A percentile compares a stretch with the other conserved stretches of the same genome.
phyloP scores from a whole-genome alignment of 2,797 vertebrate species.

The Notolepis coatsorum region DNA sequence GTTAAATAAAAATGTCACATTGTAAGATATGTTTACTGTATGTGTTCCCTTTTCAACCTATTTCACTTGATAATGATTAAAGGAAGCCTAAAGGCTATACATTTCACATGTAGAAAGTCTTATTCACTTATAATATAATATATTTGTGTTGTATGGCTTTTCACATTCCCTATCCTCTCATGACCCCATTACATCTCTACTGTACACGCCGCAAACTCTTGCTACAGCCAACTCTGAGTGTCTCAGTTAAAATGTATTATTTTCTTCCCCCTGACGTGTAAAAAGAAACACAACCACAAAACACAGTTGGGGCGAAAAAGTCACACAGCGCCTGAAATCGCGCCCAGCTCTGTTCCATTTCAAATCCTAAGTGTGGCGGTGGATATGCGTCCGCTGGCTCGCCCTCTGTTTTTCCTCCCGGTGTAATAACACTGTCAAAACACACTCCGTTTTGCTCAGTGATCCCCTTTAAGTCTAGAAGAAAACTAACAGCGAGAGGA shows the following conservation, averaged over 20 bases:
- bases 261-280: slow-evolving; percentile 25
- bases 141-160: too few relatives aligned
- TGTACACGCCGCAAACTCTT: too few relatives aligned
- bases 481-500: slow-evolving; percentile 30
- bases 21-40: too few relatives aligned
- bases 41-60: too few relatives aligned
- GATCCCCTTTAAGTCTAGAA: slow-evolving; percentile 26
- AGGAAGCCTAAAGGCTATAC: too few relatives aligned
- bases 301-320: slow-evolving; percentile 49
- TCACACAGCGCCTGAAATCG: slow-evolving; percentile 39
- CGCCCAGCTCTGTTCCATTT: slow-evolving; percentile 36
- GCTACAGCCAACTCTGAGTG: slow-evolving; percentile 3
- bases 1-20: too few relatives aligned
- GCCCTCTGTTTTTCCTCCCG: slow-evolving; percentile 10
- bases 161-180: too few relatives aligned
- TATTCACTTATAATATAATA: too few relatives aligned
- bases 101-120: too few relatives aligned
- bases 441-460: slow-evolving; percentile 35
- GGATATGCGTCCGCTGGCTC: too few relatives aligned
- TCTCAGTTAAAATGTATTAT: slow-evolving; percentile 25
- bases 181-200: too few relatives aligned
- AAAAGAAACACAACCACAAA: slow-evolving; percentile 35
- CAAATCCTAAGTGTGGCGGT: slow-evolving; percentile 38
- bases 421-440: slow-evolving; percentile 33
- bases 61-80: too few relatives aligned